These are phyloP conservation scores for Sinocyclocheilus anshuiensis DNA, from an alignment of 2,113 vertebrate genomes.

Conservation along the genomic window DNA sequence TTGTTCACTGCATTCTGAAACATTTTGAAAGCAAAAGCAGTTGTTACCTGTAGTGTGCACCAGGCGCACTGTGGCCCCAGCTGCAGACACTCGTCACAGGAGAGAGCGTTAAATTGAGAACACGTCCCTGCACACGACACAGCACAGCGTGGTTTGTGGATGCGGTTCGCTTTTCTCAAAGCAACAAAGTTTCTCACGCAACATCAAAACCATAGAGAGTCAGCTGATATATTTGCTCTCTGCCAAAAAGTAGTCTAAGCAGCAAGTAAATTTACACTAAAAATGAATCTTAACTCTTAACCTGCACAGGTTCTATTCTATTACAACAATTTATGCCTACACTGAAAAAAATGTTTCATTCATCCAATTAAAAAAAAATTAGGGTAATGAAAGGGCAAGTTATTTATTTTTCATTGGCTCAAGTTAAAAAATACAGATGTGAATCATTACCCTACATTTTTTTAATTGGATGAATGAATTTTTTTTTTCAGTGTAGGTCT, in stretches of 20 bases:
- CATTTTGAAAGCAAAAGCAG: not conserved
- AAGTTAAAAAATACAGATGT: too few relatives aligned
- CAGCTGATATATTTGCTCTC: not conserved
- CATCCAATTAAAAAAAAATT: too few relatives aligned
- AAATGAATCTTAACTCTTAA: not conserved
- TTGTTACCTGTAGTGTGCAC: slow-evolving; percentile 92
- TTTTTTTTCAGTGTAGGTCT: not conserved
- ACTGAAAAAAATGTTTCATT: too few relatives aligned
- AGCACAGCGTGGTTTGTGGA: slow-evolving; percentile 11
- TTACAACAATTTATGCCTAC: not conserved
- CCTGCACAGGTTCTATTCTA: not conserved
- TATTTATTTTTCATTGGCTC: too few relatives aligned
- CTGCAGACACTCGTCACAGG: slow-evolving; percentile 90
- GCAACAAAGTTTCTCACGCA: slow-evolving; percentile 27
- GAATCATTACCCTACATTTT: too few relatives aligned
- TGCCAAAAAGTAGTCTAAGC: not conserved
- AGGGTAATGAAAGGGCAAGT: too few relatives aligned
- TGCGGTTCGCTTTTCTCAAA: slow-evolving; percentile 34
- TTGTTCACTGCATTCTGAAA: not conserved
- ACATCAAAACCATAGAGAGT: slow-evolving; percentile 12
- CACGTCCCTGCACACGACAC: slow-evolving; percentile 80
- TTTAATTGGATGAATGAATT: too few relatives aligned
- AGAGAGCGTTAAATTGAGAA: slow-evolving; percentile 76
- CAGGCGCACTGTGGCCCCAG: slow-evolving; percentile 88
- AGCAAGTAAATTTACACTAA: not conserved